Evolutionary conservation across 2,113 vertebrate species (phyloP).

Genomic region (Tricholaema leucomelas): DNA sequence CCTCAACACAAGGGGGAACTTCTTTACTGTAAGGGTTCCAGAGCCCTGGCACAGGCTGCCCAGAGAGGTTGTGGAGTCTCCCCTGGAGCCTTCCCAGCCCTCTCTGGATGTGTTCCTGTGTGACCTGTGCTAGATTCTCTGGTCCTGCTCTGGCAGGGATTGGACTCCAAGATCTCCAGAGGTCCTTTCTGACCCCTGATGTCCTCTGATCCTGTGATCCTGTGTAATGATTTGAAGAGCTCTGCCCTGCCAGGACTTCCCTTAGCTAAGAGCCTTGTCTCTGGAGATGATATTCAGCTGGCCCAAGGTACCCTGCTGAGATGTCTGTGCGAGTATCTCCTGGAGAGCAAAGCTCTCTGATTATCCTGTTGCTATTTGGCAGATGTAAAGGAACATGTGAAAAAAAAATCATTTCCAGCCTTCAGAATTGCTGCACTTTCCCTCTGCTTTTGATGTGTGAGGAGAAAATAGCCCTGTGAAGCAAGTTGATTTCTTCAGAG

Average conservation of each 20-base stretch:
- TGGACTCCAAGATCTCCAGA: too few species aligned
- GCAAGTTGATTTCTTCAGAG: conserved; percentile 42
- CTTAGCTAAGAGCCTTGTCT: neutral
- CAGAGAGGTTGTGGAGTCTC: too few species aligned
- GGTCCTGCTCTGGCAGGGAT: too few species aligned
- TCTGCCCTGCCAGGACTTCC: neutral
- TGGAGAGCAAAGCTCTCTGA: conserved; percentile 24
- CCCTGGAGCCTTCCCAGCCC: too few species aligned
- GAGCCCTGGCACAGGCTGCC: too few species aligned
- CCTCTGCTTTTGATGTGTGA: conserved; percentile 48
- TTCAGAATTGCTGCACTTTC: neutral
- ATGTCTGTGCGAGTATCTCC: neutral
- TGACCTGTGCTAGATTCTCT: too few species aligned
- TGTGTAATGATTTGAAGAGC: neutral
- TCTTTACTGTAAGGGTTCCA: too few species aligned
- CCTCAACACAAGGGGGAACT: too few species aligned
- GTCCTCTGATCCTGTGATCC: too few species aligned
- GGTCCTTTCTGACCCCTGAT: too few species aligned
- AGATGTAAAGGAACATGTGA: conserved; percentile 21
- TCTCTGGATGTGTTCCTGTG: too few species aligned
- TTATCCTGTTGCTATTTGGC: conserved; percentile 33
- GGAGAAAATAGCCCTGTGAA: conserved; percentile 46
- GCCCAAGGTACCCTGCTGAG: neutral
- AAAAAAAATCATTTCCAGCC: neutral
- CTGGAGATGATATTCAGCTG: neutral